Conservation (phyloP, 2,113 vertebrate species). For the Myotis brandtii region DNA sequence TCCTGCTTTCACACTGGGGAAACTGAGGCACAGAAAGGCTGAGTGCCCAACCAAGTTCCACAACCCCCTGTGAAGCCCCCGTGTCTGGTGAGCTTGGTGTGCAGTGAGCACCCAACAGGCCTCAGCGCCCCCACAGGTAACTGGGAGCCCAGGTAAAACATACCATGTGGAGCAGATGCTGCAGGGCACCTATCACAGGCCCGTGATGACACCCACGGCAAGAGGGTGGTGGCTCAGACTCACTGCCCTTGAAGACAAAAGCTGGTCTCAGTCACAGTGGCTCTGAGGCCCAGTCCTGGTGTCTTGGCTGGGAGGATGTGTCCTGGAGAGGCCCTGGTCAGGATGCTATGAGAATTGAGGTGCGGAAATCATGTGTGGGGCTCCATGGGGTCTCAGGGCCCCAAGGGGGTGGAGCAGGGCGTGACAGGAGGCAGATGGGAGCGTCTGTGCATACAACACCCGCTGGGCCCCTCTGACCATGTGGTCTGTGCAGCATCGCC, state of each 20-base stretch:
- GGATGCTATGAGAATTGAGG: not conserved
- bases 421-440: not conserved
- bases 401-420: no score
- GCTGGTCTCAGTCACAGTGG: not conserved
- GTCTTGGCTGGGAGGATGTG: no score
- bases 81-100: not conserved
- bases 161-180: fast-evolving
- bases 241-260: not conserved
- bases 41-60: fast-evolving
- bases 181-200: fast-evolving
- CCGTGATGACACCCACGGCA: fast-evolving
- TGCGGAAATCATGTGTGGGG: not conserved
- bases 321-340: not conserved
- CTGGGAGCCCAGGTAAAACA: fast-evolving
- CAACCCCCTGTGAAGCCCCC: fast-evolving
- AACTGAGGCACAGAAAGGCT: not conserved
- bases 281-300: not conserved
- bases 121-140: not conserved
- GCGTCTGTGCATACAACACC: fast-evolving
- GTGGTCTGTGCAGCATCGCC: no score
- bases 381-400: not conserved
- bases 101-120: fast-evolving
- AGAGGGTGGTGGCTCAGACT: not conserved
- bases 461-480: not conserved
- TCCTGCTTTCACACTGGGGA: not conserved